Evolutionary conservation across 2,113 vertebrate species (phyloP).

Genomic region (Aphyosemion australe): DNA sequence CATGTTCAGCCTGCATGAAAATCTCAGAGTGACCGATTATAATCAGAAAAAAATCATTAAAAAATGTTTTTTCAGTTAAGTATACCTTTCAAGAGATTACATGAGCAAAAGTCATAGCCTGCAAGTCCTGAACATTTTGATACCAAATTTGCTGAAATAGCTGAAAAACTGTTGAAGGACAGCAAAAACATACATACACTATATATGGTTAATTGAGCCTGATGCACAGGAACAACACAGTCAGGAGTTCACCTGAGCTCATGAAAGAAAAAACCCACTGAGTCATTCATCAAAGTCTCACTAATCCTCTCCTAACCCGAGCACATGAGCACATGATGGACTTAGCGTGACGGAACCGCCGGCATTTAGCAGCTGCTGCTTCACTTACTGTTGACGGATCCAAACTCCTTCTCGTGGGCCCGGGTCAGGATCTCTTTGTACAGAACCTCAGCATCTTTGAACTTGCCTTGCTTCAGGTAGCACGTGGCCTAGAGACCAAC

Average conservation of each 20-base stretch:
- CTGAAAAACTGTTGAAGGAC: too few species aligned
- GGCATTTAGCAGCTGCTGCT: conserved; percentile 42
- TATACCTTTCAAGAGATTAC: too few species aligned
- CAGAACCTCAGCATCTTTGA: conserved; percentile 85
- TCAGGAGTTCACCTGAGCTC: neutral
- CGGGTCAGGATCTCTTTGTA: conserved; percentile 91
- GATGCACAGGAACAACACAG: neutral
- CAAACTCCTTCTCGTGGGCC: conserved; percentile 89
- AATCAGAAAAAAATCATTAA: too few species aligned
- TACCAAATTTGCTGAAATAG: too few species aligned
- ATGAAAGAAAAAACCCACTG: neutral
- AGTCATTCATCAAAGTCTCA: conserved; percentile 10
- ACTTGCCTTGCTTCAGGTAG: conserved; percentile 91
- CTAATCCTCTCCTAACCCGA: neutral
- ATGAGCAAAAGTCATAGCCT: too few species aligned
- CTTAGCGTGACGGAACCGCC: conserved; percentile 27
- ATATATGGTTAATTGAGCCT: neutral
- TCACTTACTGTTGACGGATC: conserved; percentile 87
- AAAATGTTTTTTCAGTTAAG: too few species aligned
- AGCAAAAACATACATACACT: too few species aligned
- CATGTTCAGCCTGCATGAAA: too few species aligned
- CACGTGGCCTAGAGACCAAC: conserved; percentile 79
- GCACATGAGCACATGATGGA: conserved; percentile 32
- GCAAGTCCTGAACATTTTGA: too few species aligned
- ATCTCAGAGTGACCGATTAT: too few species aligned